A percentile compares a stretch with the other conserved stretches of the same genome.
phyloP scores from a whole-genome alignment of 2,113 vertebrate species.

The Xiphorhynchus elegans region DNA sequence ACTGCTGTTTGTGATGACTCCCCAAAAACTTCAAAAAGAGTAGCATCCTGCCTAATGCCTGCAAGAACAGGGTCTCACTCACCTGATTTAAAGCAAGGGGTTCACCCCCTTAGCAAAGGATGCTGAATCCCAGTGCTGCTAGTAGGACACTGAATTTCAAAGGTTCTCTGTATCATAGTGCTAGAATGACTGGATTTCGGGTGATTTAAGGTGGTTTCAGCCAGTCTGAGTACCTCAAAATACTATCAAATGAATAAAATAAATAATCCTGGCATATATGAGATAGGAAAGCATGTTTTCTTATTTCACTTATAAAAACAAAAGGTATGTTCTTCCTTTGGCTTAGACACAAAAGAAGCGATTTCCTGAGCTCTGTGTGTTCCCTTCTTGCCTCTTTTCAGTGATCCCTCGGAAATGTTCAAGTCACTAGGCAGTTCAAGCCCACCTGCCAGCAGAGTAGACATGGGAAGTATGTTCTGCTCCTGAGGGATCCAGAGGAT shows the following conservation, averaged over 20 bases:
- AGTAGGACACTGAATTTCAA: neutral
- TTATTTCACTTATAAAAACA: neutral
- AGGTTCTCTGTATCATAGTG: neutral
- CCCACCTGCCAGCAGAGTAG: neutral
- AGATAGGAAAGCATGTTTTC: neutral
- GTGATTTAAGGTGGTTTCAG: neutral
- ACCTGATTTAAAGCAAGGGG: accelerated
- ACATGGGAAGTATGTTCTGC: neutral
- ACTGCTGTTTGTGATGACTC: accelerated
- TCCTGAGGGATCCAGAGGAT: neutral
- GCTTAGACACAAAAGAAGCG: neutral
- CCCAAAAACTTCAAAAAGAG: neutral
- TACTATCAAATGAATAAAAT: neutral
- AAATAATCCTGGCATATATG: neutral
- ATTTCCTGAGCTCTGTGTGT: neutral
- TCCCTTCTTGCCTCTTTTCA: neutral
- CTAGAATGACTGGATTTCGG: neutral
- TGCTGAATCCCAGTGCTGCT: neutral
- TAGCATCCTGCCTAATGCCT: neutral
- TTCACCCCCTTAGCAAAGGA: neutral
- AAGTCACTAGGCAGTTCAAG: neutral
- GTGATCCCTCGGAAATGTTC: neutral
- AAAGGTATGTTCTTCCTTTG: neutral
- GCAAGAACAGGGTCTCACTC: neutral
- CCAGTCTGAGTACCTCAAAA: neutral